These are phyloP conservation scores for Cancer borealis DNA, from an alignment of 2,888 invertebrate species.

Conservation along the genomic window DNA sequence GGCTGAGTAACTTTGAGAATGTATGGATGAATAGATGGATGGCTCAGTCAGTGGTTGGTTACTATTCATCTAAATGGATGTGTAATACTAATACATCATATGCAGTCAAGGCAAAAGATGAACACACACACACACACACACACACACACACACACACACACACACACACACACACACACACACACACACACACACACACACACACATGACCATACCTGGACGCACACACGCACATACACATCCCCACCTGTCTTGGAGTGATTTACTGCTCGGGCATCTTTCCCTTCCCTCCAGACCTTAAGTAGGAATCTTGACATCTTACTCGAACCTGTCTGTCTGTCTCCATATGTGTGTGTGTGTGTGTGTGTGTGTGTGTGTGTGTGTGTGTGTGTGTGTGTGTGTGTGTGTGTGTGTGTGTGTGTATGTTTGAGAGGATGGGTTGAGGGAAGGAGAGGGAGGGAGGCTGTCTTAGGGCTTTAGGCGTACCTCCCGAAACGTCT, in stretches of 20 bases:
- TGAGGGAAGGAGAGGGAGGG: neutral
- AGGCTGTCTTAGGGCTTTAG: conserved; percentile 43
- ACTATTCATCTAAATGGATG: neutral
- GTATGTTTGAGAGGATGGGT: neutral
- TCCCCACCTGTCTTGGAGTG: conserved; percentile 54
- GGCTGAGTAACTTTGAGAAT: neutral
- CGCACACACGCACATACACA: conserved; percentile 43
- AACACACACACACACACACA: conserved; percentile 39
- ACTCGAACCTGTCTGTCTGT: conserved; percentile 51
- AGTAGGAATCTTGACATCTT: conserved; percentile 59
- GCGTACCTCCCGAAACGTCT: conserved; percentile 36
- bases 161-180: conserved; percentile 27
- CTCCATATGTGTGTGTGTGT: conserved; percentile 26
- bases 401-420: conserved; percentile 21
- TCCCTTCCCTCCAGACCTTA: conserved; percentile 21
- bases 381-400: conserved; percentile 21
- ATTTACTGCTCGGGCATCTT: conserved; percentile 45
- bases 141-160: conserved; percentile 34
- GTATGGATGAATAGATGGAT: neutral
- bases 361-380: conserved; percentile 45
- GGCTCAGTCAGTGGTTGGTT: neutral
- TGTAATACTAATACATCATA: too few species aligned
- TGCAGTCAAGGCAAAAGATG: too few species aligned
- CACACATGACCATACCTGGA: conserved; percentile 22
- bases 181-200: conserved; percentile 33